phyloP scores from a whole-genome alignment of 92 coral and sea anemone genomes.

The Heliopora coerulea region DNA sequence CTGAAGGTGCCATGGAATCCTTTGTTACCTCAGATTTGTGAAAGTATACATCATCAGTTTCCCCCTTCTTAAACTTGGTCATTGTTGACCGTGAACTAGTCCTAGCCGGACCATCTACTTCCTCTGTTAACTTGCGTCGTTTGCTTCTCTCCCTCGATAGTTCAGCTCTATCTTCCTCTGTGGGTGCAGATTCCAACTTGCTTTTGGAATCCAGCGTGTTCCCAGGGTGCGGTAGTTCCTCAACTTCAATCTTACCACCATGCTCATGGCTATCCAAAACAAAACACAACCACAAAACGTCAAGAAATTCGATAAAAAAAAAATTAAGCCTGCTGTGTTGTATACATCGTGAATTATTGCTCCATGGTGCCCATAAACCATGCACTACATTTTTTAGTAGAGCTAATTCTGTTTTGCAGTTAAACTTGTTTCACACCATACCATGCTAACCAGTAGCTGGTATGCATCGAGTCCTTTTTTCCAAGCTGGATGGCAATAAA shows the following conservation, averaged over 20 bases:
- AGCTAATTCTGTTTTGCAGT: too few species aligned
- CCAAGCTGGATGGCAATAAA: too few species aligned
- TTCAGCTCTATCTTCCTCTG: constrained; percentile 22
- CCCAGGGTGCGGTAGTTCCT: constrained; percentile 23
- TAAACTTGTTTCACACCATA: too few species aligned
- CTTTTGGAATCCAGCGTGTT: constrained; percentile 6
- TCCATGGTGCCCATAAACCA: too few species aligned
- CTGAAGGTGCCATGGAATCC: constrained; percentile 24
- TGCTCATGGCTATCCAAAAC: constrained; percentile 11
- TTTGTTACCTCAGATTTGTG: constrained; percentile 13
- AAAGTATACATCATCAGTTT: constrained; percentile 44
- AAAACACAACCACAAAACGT: neutral
- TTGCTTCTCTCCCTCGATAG: constrained; percentile 41
- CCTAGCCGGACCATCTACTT: constrained; percentile 11
- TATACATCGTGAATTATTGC: too few species aligned
- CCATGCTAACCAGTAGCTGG: too few species aligned
- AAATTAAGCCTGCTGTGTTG: neutral
- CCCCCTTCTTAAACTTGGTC: constrained; percentile 62
- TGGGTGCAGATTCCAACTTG: neutral
- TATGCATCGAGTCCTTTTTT: too few species aligned
- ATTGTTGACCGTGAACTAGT: constrained; percentile 42
- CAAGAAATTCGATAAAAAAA: neutral
- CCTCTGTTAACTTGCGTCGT: constrained; percentile 28
- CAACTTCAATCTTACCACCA: neutral
- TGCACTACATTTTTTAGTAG: too few species aligned